Base-by-base conservation (phyloP, 2,113 vertebrate genomes). In the Ascaphus truei region DNA sequence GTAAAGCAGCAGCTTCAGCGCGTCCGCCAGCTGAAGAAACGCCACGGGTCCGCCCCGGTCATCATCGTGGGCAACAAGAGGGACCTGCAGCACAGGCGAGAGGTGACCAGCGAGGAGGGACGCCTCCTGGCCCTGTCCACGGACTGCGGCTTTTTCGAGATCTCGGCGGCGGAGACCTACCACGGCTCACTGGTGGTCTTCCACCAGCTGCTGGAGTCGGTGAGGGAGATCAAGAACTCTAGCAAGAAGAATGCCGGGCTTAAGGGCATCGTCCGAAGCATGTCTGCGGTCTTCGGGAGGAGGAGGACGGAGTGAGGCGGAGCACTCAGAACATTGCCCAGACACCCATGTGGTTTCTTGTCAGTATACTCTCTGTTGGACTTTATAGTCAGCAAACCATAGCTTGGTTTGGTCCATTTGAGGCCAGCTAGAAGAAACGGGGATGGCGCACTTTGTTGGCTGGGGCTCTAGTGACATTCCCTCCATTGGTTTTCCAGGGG, bases 1-100 rank as follows among this genome's bases (percentile, higher is more conserved):
- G 79, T 79, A 20, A 72, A 63, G 7, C 78, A 79, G 47, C 85
- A 84, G 71, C 73, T 83, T 26, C 77, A 73, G 58, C 68, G 78
- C 23, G 76, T 87, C 69, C 76, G 77, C 1, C 73, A 75, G 5
- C 50, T 74, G 3, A 79, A 75, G 55, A 79, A 77, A 39, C 71
- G 73, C 0, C 47, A 71, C 2, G 56, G 73, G 1, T 36, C 67
- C 6, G 25, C 25, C 5, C 80, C 85, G 7, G 71, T 81, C 62
- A 71, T 84, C 23, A 74, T 87, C 7, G 81, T 84, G 2, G 85
- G 82, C 11, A 85, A 87, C 72, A 87, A 87, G 62, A 68, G 78
- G 4, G 85, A 87, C 69, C 80, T 87, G 47, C 77, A 77, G 56
- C 84, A 81, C 58, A 82, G 74, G 3, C 74, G 85, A 1, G 62